phyloP scores from a whole-genome alignment of 2,113 vertebrate species.

The Trichomycterus rosablanca region DNA sequence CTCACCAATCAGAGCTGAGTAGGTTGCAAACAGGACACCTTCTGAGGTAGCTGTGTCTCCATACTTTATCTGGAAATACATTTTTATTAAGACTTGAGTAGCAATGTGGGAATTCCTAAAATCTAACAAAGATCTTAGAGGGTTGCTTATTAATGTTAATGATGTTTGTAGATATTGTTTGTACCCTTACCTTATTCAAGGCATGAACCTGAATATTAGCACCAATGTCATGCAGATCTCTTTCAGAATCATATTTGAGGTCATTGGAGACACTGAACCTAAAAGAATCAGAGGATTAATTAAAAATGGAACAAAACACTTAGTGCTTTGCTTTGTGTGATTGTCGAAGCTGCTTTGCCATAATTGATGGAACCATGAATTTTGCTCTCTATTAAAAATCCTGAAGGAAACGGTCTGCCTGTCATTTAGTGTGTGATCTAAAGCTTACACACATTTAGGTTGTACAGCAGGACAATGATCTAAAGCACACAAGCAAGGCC shows the following conservation, averaged over 20 bases:
- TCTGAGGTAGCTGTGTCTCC: constrained; percentile 98
- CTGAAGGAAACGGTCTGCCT: too few relatives aligned
- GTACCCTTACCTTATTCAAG: constrained; percentile 85
- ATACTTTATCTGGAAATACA: constrained; percentile 83
- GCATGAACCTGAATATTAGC: constrained; percentile 89
- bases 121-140: too few relatives aligned
- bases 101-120: background rate
- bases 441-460: too few relatives aligned
- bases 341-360: constrained; percentile 13
- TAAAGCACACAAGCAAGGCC: too few relatives aligned
- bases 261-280: constrained; percentile 99
- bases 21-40: constrained; percentile 95
- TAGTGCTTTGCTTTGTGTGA: too few relatives aligned
- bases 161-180: background rate
- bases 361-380: constrained; percentile 9
- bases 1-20: constrained; percentile 94
- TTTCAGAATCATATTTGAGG: constrained; percentile 94
- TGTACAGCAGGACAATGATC: too few relatives aligned
- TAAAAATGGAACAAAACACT: background rate
- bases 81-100: background rate
- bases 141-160: too few relatives aligned
- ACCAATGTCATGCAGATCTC: constrained; percentile 93
- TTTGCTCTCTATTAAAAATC: too few relatives aligned
- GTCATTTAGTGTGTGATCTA: too few relatives aligned
- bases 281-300: constrained; percentile 27